Percentiles rank a stretch among this genome's conserved stretches.
Conservation (phyloP, 2,888 invertebrate species). For the Agonopterix heracliana region DNA sequence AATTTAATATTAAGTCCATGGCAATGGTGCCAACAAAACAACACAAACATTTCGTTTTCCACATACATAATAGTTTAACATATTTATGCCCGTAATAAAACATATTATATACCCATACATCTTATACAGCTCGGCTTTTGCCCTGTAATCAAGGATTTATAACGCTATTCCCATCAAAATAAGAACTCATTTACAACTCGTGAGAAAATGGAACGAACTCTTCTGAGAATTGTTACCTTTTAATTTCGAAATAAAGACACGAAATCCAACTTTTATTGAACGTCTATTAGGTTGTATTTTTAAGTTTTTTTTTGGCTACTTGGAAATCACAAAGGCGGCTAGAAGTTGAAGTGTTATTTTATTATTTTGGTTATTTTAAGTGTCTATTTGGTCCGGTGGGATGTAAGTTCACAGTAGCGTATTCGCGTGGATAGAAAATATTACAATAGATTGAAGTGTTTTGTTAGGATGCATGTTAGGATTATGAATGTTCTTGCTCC, state of each 20-base stretch:
- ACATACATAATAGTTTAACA: conserved; percentile 15
- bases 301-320: conserved; percentile 40
- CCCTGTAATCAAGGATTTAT: conserved; percentile 67
- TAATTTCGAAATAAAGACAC: conserved; percentile 64
- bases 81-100: conserved; percentile 57
- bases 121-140: conserved; percentile 47
- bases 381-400: conserved; percentile 4
- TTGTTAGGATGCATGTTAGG: conserved; percentile 36
- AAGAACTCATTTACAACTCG: conserved; percentile 23
- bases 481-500: not conserved
- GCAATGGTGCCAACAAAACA: too few species aligned
- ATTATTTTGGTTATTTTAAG: too few species aligned
- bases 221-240: conserved; percentile 64
- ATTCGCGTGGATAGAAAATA: conserved; percentile 5
- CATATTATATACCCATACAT: conserved; percentile 59
- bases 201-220: conserved; percentile 52
- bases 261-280: conserved; percentile 66
- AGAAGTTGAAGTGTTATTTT: not conserved
- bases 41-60: not conserved
- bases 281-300: conserved; percentile 48
- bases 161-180: conserved; percentile 8
- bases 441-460: conserved; percentile 29
- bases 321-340: conserved; percentile 26
- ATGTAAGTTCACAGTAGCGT: conserved; percentile 43
- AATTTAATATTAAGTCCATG: too few species aligned